Conservation (phyloP, 2,797 vertebrate genomes). For the Acanthurus lineatus region DNA sequence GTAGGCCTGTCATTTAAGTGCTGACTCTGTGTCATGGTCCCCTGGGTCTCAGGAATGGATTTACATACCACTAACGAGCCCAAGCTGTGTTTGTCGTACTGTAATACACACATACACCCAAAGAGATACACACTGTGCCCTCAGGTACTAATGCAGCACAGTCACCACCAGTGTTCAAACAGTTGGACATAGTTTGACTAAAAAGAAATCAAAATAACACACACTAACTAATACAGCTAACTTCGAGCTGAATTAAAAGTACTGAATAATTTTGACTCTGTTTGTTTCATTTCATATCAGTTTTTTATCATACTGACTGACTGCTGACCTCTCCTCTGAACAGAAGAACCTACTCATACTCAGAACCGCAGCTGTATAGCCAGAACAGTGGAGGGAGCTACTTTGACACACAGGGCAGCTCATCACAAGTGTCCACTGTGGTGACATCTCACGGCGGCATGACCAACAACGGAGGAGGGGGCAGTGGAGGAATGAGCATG, state of each 20-base stretch:
- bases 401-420: slow-evolving; percentile 93
- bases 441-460: slow-evolving; percentile 92
- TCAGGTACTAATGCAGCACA: slow-evolving; percentile 25
- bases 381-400: slow-evolving; percentile 94
- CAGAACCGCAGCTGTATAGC: slow-evolving; percentile 94
- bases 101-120: slow-evolving; percentile 36
- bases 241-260: neutral
- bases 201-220: neutral
- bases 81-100: slow-evolving; percentile 50
- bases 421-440: slow-evolving; percentile 94
- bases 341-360: slow-evolving; percentile 95
- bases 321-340: slow-evolving; percentile 41
- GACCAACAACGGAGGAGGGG: slow-evolving; percentile 92
- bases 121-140: slow-evolving; percentile 8
- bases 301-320: slow-evolving; percentile 15
- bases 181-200: neutral
- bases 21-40: slow-evolving; percentile 34
- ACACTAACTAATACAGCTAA: neutral
- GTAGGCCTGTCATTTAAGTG: slow-evolving; percentile 65
- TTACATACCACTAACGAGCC: slow-evolving; percentile 40
- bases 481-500: slow-evolving; percentile 91
- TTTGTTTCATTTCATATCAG: neutral
- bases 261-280: neutral
- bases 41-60: slow-evolving; percentile 44
- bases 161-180: neutral